phyloP scores from a whole-genome alignment of 1,140 invertebrate species.

The Thaumatotibia leucotreta region DNA sequence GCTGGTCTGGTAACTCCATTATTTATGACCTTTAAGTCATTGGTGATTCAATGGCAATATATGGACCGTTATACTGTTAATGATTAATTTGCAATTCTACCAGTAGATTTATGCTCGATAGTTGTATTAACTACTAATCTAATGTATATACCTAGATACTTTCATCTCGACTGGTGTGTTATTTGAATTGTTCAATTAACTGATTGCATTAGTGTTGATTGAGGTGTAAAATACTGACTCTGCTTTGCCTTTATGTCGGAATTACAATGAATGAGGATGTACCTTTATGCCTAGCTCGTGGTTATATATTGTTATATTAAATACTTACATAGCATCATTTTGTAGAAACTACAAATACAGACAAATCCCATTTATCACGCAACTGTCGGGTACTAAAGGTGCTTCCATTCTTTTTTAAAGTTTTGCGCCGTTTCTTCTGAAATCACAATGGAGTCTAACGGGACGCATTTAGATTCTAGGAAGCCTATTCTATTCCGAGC shows the following conservation, averaged over 20 bases:
- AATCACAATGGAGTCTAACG: neutral
- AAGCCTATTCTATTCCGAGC: neutral
- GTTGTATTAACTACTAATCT: neutral
- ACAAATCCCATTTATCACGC: neutral
- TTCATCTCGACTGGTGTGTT: neutral
- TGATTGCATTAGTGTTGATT: neutral
- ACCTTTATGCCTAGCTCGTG: neutral
- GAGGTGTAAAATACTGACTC: neutral
- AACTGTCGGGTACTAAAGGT: neutral
- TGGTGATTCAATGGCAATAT: neutral
- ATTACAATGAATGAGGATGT: neutral
- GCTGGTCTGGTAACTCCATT: neutral
- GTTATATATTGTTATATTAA: neutral
- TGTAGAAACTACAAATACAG: neutral
- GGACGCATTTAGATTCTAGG: neutral
- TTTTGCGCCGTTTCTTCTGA: neutral
- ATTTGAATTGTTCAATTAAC: neutral
- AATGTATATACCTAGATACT: neutral
- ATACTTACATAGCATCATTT: neutral
- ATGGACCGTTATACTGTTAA: neutral
- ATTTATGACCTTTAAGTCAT: neutral
- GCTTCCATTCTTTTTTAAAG: neutral
- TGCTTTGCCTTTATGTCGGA: neutral
- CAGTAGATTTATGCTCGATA: neutral
- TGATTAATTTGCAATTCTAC: neutral